phyloP scores from a whole-genome alignment of 1,140 invertebrate species.

The Drosophila suzukii region DNA sequence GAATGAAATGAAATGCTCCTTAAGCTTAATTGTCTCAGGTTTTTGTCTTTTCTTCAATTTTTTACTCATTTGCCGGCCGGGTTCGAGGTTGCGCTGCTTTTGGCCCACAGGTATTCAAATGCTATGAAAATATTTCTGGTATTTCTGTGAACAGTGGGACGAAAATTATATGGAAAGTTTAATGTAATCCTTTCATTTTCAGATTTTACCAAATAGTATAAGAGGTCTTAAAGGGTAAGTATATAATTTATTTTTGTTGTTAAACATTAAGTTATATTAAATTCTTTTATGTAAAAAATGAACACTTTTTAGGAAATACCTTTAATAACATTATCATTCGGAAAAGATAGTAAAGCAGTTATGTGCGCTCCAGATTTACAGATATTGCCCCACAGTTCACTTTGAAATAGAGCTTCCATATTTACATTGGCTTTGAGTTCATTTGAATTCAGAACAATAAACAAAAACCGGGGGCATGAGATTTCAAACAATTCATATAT shows the following conservation, averaged over 20 bases:
- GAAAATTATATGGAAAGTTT: background rate
- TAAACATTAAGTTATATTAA: background rate
- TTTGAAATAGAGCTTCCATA: slow-evolving; percentile 51
- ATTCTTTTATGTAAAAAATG: background rate
- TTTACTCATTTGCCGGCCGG: slow-evolving; percentile 68
- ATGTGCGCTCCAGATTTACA: background rate
- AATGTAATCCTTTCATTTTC: too few relatives aligned
- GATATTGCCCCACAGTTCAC: slow-evolving; percentile 35
- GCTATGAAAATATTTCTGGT: slow-evolving; percentile 68
- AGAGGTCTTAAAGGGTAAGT: too few relatives aligned
- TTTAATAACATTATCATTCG: too few relatives aligned
- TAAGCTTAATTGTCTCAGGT: slow-evolving; percentile 79
- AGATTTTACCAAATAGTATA: too few relatives aligned
- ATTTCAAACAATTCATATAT: slow-evolving; percentile 57
- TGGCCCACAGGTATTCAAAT: slow-evolving; percentile 74
- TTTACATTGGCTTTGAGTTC: slow-evolving; percentile 55
- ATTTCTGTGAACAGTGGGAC: slow-evolving; percentile 50
- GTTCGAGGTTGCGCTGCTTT: slow-evolving; percentile 53
- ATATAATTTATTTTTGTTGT: too few relatives aligned
- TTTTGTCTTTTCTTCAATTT: slow-evolving; percentile 64
- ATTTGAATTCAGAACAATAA: slow-evolving; percentile 71
- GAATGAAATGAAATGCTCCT: slow-evolving; percentile 77
- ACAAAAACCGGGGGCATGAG: slow-evolving; percentile 62
- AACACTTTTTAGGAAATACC: too few relatives aligned
- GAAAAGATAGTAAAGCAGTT: too few relatives aligned